These are phyloP conservation scores for Acanthosepion pharaonis DNA, from an alignment of 2,888 invertebrate genomes.

Conservation along the genomic window DNA sequence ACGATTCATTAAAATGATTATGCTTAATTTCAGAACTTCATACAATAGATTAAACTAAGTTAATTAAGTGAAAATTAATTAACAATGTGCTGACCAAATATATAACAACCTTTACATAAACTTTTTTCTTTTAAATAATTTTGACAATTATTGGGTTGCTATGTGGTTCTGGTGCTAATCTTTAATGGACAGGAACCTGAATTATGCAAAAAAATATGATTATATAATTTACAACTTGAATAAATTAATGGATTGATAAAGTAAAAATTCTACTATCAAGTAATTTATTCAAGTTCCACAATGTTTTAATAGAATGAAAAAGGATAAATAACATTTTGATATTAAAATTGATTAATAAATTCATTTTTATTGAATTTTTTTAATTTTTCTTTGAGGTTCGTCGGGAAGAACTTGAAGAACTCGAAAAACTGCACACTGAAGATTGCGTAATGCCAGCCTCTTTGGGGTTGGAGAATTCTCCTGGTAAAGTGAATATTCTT, in stretches of 20 bases:
- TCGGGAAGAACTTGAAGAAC: constrained; percentile 94
- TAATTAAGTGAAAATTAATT: too few relatives aligned
- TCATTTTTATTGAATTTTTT: neutral
- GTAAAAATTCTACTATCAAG: neutral
- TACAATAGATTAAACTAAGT: too few relatives aligned
- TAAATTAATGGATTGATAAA: neutral
- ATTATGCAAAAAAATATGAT: neutral
- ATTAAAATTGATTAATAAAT: neutral
- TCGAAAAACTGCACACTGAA: constrained; percentile 84
- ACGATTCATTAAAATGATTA: too few relatives aligned
- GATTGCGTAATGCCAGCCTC: constrained; percentile 86
- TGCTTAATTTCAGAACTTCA: too few relatives aligned
- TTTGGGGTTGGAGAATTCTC: constrained; percentile 89
- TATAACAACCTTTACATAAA: too few relatives aligned
- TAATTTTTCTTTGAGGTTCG: constrained; percentile 80
- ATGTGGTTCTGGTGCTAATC: too few relatives aligned
- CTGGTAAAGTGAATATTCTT: constrained; percentile 89
- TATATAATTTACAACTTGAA: neutral
- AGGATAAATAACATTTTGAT: neutral
- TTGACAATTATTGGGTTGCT: too few relatives aligned
- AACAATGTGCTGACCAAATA: too few relatives aligned
- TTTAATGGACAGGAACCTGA: neutral
- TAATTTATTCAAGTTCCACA: neutral
- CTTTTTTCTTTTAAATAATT: too few relatives aligned
- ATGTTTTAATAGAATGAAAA: neutral